Evolutionary conservation across 2,888 invertebrate genomes (phyloP), one percentile per base, ranked within the genome.

Genomic region (Nymphalis polychloros): DNA sequence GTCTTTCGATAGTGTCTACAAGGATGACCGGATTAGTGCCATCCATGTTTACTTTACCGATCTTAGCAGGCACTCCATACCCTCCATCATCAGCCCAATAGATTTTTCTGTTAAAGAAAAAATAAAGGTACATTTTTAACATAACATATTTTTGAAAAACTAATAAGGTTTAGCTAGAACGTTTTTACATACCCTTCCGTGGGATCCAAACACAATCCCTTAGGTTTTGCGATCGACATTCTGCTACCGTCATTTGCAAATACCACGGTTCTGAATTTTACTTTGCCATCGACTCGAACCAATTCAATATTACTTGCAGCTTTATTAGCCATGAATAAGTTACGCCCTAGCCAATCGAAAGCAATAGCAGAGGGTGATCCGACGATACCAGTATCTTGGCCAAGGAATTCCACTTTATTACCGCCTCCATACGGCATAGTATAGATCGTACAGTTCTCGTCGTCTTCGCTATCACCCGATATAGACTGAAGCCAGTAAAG

Each of bases 21-120:
- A 99, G 86, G 5, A 97, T 94, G 0, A 95, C 85, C 0, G 98
- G 93, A 77, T 96, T 95, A 17, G 95, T 94, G 0, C 99, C 99
- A 83, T 98, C 98, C 97, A 99, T 98, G 81, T 97, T 97, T 0
- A 97, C 97, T 77, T 95, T 96, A 0, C 95, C 97, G 46, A 99
- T 96, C 87, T 99, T 99, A 0, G 96, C 94, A 0, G 97, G 97
- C 0, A 98, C 97, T 2, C 97, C 97, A 71, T 93, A 95, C 10
- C 98, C 98, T 13, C 99, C 99, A 75, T 97, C 97, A 82, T 99
- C 99, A 13, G 98, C 94, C 99, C 99, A 99, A 90, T 97, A 99
- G 41, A 98, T 88, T 89, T 96, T 96, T 46, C 95, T 95, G 84
- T 57, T 88, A 83, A 61, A 73, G 76, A 76, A 63, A 64, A 69